These are phyloP conservation scores for Cyclophora punctaria DNA, from an alignment of 2,888 invertebrate species.

Conservation along the genomic window DNA sequence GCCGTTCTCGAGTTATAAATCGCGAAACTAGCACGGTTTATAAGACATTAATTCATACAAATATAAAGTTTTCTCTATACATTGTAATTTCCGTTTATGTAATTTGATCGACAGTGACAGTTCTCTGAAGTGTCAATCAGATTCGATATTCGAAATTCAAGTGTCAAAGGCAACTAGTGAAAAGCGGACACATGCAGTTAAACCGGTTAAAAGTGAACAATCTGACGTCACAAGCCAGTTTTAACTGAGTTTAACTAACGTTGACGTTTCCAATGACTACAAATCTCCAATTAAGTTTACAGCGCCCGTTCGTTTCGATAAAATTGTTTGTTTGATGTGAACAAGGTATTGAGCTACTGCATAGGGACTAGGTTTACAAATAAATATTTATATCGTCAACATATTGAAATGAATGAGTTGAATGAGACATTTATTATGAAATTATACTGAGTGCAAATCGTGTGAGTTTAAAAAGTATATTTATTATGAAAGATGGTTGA, in stretches of 20 bases:
- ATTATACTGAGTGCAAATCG: no score
- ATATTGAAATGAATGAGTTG: no score
- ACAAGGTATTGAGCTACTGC: no score
- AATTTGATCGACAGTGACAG: constrained; percentile 11
- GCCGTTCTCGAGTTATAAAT: no score
- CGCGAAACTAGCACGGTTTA: no score
- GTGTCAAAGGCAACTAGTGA: constrained; percentile 5
- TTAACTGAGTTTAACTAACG: background rate
- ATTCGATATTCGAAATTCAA: constrained; percentile 3
- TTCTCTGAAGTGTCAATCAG: constrained; percentile 3
- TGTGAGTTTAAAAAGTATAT: no score
- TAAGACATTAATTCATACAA: no score
- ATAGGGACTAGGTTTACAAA: no score
- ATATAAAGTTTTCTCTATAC: no score
- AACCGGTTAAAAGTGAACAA: constrained; percentile 33
- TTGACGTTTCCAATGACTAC: background rate
- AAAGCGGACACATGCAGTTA: constrained; percentile 31
- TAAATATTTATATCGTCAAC: no score
- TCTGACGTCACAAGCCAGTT: background rate
- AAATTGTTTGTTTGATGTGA: background rate
- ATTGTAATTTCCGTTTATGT: background rate
- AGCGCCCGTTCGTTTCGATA: background rate
- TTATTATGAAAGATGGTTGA: no score
- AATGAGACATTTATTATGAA: no score
- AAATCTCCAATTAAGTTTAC: background rate